A percentile compares a stretch with the other conserved stretches of the same genome.
Conservation (phyloP, 2,888 invertebrate genomes). For the Drosophila mercatorum region DNA sequence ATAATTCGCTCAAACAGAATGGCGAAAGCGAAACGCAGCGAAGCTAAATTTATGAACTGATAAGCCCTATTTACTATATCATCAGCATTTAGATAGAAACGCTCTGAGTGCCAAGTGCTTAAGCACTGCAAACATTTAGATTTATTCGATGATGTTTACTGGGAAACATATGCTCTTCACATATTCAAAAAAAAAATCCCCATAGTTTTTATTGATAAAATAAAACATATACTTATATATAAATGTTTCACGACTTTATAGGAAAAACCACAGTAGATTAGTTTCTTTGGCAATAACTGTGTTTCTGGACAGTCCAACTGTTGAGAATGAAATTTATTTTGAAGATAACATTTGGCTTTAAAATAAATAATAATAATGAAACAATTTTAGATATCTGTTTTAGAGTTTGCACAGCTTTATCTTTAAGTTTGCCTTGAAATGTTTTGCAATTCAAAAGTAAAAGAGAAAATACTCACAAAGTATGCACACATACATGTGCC, state of each 20-base stretch:
- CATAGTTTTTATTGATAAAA: not conserved
- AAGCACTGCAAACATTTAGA: not conserved
- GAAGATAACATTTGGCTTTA: not conserved
- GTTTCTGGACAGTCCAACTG: not conserved
- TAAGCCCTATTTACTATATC: constrained; percentile 3
- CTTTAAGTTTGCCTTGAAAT: not conserved
- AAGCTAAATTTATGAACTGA: constrained; percentile 19
- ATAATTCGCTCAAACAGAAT: constrained; percentile 36
- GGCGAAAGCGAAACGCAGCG: constrained; percentile 10
- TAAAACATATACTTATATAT: not conserved
- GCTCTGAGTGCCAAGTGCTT: not conserved
- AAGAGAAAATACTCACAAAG: too few relatives aligned
- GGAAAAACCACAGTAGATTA: constrained; percentile 3
- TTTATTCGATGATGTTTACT: not conserved
- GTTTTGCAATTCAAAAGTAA: not conserved
- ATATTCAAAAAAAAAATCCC: not conserved
- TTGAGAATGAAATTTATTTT: not conserved
- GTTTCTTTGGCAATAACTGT: not conserved
- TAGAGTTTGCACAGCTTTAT: not conserved
- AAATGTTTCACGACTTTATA: not conserved
- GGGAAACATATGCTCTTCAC: not conserved
- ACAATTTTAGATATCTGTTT: not conserved
- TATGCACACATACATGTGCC: not conserved
- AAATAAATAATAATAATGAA: not conserved
- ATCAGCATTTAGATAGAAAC: not conserved